A percentile compares a stretch with the other conserved stretches of the same genome.
These are phyloP conservation scores for Chymomyza caudatula DNA, from an alignment of 2,888 invertebrate genomes.

Conservation along the genomic window DNA sequence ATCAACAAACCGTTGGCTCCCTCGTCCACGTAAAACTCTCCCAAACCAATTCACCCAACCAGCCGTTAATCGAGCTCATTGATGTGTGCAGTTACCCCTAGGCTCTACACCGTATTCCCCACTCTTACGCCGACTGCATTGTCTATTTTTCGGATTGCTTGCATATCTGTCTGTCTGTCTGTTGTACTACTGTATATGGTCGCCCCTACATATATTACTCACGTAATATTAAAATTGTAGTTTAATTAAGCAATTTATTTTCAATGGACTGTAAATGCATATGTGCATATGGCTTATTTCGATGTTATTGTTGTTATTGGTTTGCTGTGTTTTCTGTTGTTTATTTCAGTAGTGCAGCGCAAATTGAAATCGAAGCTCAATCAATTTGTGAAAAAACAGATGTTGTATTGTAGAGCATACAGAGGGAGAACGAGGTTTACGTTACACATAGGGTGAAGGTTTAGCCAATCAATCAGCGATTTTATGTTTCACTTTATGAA, in stretches of 20 bases:
- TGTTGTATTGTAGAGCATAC: neutral
- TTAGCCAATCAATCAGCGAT: neutral
- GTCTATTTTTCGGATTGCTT: too few relatives aligned
- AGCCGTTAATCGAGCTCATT: neutral
- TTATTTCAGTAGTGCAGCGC: too few relatives aligned
- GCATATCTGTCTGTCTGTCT: neutral
- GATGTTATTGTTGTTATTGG: neutral
- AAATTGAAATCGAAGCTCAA: constrained; percentile 7
- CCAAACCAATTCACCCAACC: neutral
- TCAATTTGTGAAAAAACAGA: neutral
- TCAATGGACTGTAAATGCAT: constrained; percentile 32
- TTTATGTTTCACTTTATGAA: neutral
- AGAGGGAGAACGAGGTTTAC: neutral
- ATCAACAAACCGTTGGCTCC: neutral
- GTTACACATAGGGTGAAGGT: neutral
- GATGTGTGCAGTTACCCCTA: neutral
- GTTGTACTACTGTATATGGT: neutral
- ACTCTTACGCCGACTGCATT: neutral
- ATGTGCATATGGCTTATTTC: constrained; percentile 4
- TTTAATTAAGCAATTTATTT: constrained; percentile 43
- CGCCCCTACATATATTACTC: neutral
- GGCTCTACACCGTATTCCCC: neutral
- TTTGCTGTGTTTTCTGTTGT: constrained; percentile 3
- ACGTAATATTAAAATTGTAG: constrained; percentile 20
- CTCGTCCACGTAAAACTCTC: neutral